Evolutionary conservation across 2,888 invertebrate genomes (phyloP), one percentile per base, ranked within the genome.

Genomic region (Sinohyriopsis cumingii): DNA sequence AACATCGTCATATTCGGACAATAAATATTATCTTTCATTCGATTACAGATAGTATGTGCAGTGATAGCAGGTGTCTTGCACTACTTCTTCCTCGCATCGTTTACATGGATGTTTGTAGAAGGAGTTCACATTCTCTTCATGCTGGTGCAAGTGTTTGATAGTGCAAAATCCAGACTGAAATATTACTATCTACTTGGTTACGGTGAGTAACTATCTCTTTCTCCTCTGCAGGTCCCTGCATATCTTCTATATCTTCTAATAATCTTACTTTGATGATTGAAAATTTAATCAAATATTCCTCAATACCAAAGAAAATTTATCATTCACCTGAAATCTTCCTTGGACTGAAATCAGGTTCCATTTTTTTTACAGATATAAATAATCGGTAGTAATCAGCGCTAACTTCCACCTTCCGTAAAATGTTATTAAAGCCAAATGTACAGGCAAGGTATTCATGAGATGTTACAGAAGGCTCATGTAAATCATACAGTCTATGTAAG

Each of bases 61-160:
- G 63, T 84, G n/a, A 79, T 85, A 22, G 86, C 86, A 15, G 84
- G 82, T 7, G 75, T 79, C 56, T 78, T 85, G 9, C 85, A 85
- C 68, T 85, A 78, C 67, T 83, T 85, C 68, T 85, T 86, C 77
- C 79, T 85, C 73, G 76, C 79, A 12, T 78, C 83, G 61, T 86
- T 86, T 69, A 79, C 77, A 20, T 86, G 86, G 86, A 86, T 86
- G 86, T 77, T 84, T 68, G 69, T 86, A 60, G 86, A 86, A 67
- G 86, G 83, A 1, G 73, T 85, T 33, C 84, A 86, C 68, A 85
- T 86, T 59, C 72, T 84, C 59, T 80, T 84, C 60, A 85, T 86
- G 84, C 70, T 85, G 54, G 82, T 85, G 3, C 84, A 85, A 69
- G 86, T 86, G 60, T 86, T 86, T 66, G 84, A 85, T 67, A 77